Base-by-base conservation (phyloP, 2,113 vertebrate species). In the Erythrocercus mccallii region DNA sequence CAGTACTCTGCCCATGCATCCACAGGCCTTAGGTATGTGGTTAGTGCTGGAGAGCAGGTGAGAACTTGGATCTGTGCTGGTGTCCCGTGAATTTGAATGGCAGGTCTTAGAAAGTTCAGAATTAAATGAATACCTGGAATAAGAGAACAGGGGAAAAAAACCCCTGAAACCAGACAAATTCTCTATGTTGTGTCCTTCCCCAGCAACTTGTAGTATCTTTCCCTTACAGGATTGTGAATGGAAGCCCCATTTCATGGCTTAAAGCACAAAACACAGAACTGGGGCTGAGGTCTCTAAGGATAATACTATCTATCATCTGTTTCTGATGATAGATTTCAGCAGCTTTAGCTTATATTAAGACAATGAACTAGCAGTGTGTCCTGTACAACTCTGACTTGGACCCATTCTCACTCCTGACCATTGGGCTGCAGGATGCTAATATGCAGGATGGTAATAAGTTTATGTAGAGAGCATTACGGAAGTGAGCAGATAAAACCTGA, bases 341-440 rank as follows among this genome's bases (percentile, higher is more conserved):
- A 64, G 37, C 18, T 83, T 33, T 57, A 44, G 47, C 61, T 86
- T 2, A 6, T 15, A 5, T 44, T 62, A 20, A 23, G 28, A 2
- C 33, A 3, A 0, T n/a, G 61, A 42, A 4, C 13, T 58, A 27
- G n/a, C 1, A 1, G 5, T 4, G 8, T 73, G n/a, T 53, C 24
- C 35, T 3, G 0, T 44, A 4, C 23, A 56, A 19, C 40, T 81
- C 37, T 68, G 8, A 22, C 30, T 10, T 10, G 6, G 47, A 13
- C 28, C 12, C 31, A 13, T 51, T 42, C 35, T 44, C 6, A 5
- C 57, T 62, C 42, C 27, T 57, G n/a, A 25, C 31, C 24, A 1
- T 13, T 37, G 30, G 6, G 12, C 30, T 17, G 10, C 18, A 27
- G 9, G 60, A n/a, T 69, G 58, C 3, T n/a, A n/a, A n/a, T n/a